A percentile compares a stretch with the other conserved stretches of the same genome.
Evolutionary conservation across 2,797 vertebrate genomes (phyloP).

Genomic region (Ceryle rudis): DNA sequence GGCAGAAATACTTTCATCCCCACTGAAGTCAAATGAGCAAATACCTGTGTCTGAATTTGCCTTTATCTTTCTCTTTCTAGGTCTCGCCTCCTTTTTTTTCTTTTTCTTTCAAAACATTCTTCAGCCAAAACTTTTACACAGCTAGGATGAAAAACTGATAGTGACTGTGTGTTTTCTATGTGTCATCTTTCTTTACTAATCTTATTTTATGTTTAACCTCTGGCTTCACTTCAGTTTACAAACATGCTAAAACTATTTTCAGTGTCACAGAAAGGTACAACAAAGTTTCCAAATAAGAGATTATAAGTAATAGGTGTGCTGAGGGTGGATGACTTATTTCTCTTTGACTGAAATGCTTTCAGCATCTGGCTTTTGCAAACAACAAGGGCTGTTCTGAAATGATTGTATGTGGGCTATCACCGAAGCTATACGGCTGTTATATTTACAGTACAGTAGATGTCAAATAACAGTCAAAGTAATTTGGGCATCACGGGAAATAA

Average conservation of each 20-base stretch:
- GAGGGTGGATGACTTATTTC: background rate
- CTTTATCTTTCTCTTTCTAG: background rate
- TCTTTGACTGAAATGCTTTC: background rate
- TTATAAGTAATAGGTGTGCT: background rate
- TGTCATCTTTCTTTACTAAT: background rate
- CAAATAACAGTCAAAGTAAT: slow-evolving; percentile 68
- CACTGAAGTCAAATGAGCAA: background rate
- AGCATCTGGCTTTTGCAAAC: background rate
- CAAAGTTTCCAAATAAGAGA: background rate
- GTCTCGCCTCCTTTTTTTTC: background rate
- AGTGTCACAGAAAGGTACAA: background rate
- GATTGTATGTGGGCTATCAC: background rate
- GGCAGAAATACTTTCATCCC: background rate
- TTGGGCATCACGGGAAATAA: slow-evolving; percentile 70
- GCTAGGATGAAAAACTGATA: background rate
- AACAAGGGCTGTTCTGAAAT: background rate
- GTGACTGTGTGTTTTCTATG: background rate
- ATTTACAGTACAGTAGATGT: slow-evolving; percentile 56
- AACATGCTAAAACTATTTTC: background rate
- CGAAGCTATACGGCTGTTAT: background rate
- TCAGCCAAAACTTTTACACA: background rate
- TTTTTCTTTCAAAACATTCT: background rate
- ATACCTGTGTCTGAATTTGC: background rate
- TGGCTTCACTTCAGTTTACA: background rate
- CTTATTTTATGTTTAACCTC: background rate